Evolutionary conservation across 2,113 vertebrate genomes (phyloP), one percentile per base, ranked within the genome.

Genomic region (Diphyllodes magnificus): DNA sequence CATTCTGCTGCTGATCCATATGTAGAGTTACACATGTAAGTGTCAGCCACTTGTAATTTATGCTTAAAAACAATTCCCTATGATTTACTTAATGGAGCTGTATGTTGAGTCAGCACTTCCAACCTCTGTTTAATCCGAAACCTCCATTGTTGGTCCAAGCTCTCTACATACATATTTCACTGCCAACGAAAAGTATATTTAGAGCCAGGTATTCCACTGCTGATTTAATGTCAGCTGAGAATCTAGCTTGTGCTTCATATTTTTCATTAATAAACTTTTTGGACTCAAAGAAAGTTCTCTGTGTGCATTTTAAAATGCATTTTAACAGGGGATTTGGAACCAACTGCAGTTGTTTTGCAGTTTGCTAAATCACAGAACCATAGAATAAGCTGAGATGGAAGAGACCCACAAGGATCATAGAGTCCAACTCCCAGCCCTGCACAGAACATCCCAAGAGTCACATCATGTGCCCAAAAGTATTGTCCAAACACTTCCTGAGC

Each of bases 71-170:
- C 86, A 82, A 50, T 89, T 42, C 53, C 35, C 37, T 69, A 11
- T 22, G 65, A 85, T 93, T 89, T 84, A 76, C 44, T 87, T 95
- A 89, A 87, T 93, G 81, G 65, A 47, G 23, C 23, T 0, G 0
- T 61, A 9, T 72, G 57, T 85, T 60, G 73, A 96, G 56, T 92
- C 86, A 95, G 91, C 89, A 64, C 25, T 91, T 95, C 17, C 76
- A 88, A 53, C 11, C 40, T 71, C 69, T 85, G n/a, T 53, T 90
- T 88, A 73, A 90, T 80, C 61, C 49, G 50, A 88, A 81, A 6
- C 9, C 40, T 65, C 27, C 28, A 18, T 57, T 85, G 65, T 91
- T 72, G 76, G 17, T 60, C 49, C 21, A 88, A 89, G 19, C 8
- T 42, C 10, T 64, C 6, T 18, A 16, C 14, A 25, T 13, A 27